Base-by-base conservation (phyloP, 2,113 vertebrate genomes). In the Rhabdornis inornatus region DNA sequence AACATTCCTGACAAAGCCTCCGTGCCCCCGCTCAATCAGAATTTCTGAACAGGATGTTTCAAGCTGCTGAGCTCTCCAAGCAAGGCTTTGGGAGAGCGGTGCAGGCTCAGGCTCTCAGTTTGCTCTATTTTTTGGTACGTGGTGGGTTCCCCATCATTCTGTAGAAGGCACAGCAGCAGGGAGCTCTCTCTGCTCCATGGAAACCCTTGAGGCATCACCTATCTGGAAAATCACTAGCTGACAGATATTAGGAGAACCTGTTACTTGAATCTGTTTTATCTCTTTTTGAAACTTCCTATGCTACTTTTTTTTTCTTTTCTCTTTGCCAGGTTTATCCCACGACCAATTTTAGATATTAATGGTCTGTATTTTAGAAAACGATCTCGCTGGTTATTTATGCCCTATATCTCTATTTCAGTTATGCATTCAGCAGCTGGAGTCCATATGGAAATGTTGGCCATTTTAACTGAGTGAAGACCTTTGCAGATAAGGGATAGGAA, bases 191-290 rank as follows among this genome's bases (percentile, higher is more conserved):
- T 25, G 15, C 84, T 57, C 80, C 23, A 10, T 7, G 7, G 90
- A 88, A 95, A 65, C 28, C 33, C 59, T 78, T 20, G 35, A 55
- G 72, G 64, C 37, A 84, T 24, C 4, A 0, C 7, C 45, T 83
- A 8, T 63, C 95, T 97, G 93, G 92, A 93, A 97, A 98, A 96
- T 92, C 65, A 50, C 87, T 95, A 75, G 53, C 50, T 85, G 79
- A 89, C 42, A 90, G 84, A 40, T 39, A 56, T 22, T 12, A 74
- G 42, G 40, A 95, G 88, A 95, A 84, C 84, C 85, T 95, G 88
- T 66, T 96, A 96, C 89, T 96, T 89, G 79, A 66, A 95, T 97
- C 86, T 94, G 59, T 39, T 98, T 94, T 81, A 95, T 97, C 84
- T 94, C 64, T 8, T 97, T 95, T 83, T 89, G 63, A 96, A 95